A percentile compares a stretch with the other conserved stretches of the same genome.
phyloP scores from a whole-genome alignment of 2,113 vertebrate genomes.

The Amphiprion percula region DNA sequence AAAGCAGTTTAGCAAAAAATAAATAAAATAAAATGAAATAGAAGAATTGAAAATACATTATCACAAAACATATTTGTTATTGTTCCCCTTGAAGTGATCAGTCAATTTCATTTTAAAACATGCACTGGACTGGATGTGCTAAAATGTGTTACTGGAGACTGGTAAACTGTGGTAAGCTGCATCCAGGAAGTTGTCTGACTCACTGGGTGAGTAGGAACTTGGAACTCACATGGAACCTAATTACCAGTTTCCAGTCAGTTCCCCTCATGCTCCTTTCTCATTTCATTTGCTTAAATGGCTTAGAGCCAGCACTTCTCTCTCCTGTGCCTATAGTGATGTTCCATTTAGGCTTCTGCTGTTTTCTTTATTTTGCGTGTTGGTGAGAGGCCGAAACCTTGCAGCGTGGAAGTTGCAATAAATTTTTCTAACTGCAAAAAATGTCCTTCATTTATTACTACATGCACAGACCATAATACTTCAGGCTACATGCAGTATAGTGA shows the following conservation, averaged over 20 bases:
- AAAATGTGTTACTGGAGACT: constrained; percentile 16
- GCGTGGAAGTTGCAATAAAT: constrained; percentile 37
- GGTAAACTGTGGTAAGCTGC: background rate
- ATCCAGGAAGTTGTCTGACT: constrained; percentile 35
- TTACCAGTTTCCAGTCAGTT: constrained; percentile 17
- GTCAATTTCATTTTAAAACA: constrained; percentile 25
- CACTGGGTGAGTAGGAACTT: background rate
- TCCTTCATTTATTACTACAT: constrained; percentile 27
- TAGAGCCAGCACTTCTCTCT: constrained; percentile 23
- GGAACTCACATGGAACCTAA: constrained; percentile 12
- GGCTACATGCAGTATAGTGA: background rate
- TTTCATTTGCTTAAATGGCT: constrained; percentile 33
- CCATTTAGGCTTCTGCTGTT: constrained; percentile 26
- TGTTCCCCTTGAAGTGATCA: constrained; percentile 7
- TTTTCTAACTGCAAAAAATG: constrained; percentile 23
- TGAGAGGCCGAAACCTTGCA: constrained; percentile 3
- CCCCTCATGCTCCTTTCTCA: constrained; percentile 12
- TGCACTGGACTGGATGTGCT: background rate
- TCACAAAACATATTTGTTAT: constrained; percentile 18
- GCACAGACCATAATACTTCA: constrained; percentile 9
- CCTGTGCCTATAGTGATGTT: constrained; percentile 16
- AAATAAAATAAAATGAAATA: background rate
- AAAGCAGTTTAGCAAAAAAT: constrained; percentile 5
- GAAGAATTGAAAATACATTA: background rate
- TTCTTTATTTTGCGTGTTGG: constrained; percentile 4